phyloP scores from a whole-genome alignment of 2,888 invertebrate species.

The Nipponacmea schrenckii region DNA sequence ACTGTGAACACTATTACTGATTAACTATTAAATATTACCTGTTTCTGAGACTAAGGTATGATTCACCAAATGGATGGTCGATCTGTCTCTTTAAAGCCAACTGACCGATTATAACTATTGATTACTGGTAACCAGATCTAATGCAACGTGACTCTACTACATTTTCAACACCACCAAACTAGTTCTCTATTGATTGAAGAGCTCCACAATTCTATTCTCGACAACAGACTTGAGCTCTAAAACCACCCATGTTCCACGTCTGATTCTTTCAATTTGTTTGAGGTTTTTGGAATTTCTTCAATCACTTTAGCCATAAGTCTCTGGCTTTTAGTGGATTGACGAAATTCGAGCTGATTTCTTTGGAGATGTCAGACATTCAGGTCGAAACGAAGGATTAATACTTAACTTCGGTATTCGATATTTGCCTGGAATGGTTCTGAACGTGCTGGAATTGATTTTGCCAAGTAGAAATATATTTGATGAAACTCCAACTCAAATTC shows the following conservation, averaged over 20 bases:
- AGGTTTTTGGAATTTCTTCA: neutral
- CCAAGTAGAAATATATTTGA: neutral
- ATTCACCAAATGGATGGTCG: too few relatives aligned
- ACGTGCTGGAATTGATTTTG: neutral
- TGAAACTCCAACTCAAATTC: neutral
- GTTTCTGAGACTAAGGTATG: too few relatives aligned
- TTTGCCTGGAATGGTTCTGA: neutral
- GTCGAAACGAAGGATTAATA: neutral
- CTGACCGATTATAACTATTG: neutral
- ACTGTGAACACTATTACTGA: too few relatives aligned
- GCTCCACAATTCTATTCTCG: neutral
- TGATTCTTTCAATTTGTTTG: neutral
- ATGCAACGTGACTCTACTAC: neutral
- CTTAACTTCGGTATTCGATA: neutral
- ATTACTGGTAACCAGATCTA: neutral
- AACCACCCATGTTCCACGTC: neutral
- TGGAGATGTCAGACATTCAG: neutral
- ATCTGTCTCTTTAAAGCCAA: too few relatives aligned
- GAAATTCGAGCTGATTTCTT: neutral
- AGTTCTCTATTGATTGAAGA: neutral
- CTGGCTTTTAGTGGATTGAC: neutral
- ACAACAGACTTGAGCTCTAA: neutral
- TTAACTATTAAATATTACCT: too few relatives aligned
- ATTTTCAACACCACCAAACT: neutral
- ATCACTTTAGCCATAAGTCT: neutral